Evolutionary conservation across 2,797 vertebrate species (phyloP), one percentile per base, ranked within the genome.

Genomic region (Acestrorhynchus altus): DNA sequence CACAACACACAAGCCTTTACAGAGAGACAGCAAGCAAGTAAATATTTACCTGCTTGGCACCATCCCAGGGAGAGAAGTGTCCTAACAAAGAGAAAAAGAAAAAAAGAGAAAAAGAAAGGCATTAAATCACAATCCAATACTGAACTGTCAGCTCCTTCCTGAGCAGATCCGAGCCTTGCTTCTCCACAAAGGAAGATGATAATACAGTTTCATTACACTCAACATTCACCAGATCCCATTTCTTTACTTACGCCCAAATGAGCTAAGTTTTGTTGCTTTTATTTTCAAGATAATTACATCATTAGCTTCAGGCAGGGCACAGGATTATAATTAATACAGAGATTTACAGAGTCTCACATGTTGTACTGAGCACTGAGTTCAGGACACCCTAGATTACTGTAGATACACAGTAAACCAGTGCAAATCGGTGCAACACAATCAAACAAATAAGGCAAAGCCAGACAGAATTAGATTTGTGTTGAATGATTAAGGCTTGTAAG

Each of bases 51-150:
- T 98, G 96, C 93, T 98, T 98, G 90, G 96, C 94, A 88, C 94
- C 94, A 90, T 99, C 98, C 97, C 97, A 99, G 20, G 96, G 96
- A 91, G 97, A 97, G 91, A 96, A 96, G 90, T 98, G 96, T 90
- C 97, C 98, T 99, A 91, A 74, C 88, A 91, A 86, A 87, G 59
- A 89, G 87, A 90, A 76, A 90, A 81, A 87, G 57, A 80, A 18
- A 82, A 11, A 46, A 39, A 24, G 40, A 44, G 49, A 16, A 24
- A 20, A 16, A 16, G n/a, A 42, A 40, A 20, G 15, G 28, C 46
- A 67, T 73, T 67, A 67, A 73, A 79, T 73, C 63, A 51, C 22
- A 51, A 42, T 42, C n/a, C 52, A 31, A 20, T 66, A 18, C 28
- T 16, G 40, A 64, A 46, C 18, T 42, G 39, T 46, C 24, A 22